Conservation (phyloP, 2,888 invertebrate genomes). For the Elegia similella region DNA sequence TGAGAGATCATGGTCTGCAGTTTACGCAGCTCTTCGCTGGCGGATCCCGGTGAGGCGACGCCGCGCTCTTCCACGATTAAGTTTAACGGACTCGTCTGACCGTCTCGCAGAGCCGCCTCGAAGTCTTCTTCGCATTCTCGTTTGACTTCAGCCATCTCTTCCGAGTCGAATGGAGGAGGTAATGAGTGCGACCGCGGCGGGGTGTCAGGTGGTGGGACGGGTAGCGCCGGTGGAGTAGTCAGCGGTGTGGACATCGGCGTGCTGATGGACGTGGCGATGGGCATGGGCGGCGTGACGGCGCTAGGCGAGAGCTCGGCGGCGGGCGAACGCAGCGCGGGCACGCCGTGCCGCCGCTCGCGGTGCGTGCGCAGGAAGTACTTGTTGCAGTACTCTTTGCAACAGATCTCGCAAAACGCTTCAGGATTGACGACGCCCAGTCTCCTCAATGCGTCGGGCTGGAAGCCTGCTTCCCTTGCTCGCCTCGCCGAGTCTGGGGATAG, state of each 20-base stretch:
- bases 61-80: conserved; percentile 86
- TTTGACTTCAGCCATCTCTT: conserved; percentile 74
- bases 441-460: conserved; percentile 87
- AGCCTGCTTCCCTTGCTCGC: conserved; percentile 86
- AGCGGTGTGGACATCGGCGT: conserved; percentile 85
- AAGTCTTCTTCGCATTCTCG: conserved; percentile 73
- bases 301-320: conserved; percentile 74
- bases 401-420: conserved; percentile 96
- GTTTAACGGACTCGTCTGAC: conserved; percentile 90
- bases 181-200: conserved; percentile 57
- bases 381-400: conserved; percentile 96
- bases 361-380: conserved; percentile 96
- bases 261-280: conserved; percentile 25
- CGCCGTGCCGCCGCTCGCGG: conserved; percentile 95
- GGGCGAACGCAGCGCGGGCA: conserved; percentile 73
- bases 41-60: conserved; percentile 81
- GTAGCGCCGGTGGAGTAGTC: conserved; percentile 83
- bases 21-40: conserved; percentile 93
- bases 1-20: conserved; percentile 95
- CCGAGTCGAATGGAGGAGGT: conserved; percentile 56
- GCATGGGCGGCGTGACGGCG: conserved; percentile 56
- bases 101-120: conserved; percentile 72
- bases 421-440: conserved; percentile 91
- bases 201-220: conserved; percentile 87
- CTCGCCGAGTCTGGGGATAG: conserved; percentile 83